A percentile compares a stretch with the other conserved stretches of the same genome.
phyloP scores from a whole-genome alignment of 35 echinoderm and acorn worm genomes.

The Apostichopus parvimensis region DNA sequence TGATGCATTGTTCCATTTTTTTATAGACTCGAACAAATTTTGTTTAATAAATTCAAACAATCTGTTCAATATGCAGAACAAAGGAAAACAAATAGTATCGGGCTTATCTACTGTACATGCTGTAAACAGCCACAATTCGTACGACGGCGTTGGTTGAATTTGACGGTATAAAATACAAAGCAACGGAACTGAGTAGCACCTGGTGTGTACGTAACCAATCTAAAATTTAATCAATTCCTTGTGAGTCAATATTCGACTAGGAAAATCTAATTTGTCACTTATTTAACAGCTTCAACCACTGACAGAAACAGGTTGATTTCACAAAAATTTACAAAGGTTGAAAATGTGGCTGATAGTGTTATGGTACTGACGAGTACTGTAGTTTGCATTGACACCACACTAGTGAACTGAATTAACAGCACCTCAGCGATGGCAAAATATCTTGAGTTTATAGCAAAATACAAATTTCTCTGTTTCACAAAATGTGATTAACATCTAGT shows the following conservation, averaged over 20 bases:
- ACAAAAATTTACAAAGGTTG: too few relatives aligned
- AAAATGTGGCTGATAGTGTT: too few relatives aligned
- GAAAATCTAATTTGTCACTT: neutral
- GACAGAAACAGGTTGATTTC: neutral
- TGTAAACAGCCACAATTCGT: neutral
- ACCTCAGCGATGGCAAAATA: too few relatives aligned
- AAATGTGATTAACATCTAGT: too few relatives aligned
- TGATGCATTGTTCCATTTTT: too few relatives aligned
- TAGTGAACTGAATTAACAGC: too few relatives aligned
- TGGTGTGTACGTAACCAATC: conserved; percentile 21
- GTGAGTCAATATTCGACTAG: neutral
- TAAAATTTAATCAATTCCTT: neutral
- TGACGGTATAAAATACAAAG: neutral
- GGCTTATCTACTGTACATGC: neutral
- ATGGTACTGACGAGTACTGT: too few relatives aligned
- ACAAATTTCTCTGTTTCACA: too few relatives aligned
- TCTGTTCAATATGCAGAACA: neutral
- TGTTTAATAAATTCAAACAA: neutral
- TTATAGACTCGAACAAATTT: too few relatives aligned
- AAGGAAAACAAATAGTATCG: neutral
- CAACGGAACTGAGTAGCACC: neutral
- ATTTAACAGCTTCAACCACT: neutral
- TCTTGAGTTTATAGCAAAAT: too few relatives aligned
- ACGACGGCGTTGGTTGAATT: neutral
- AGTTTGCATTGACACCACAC: too few relatives aligned